Evolutionary conservation across 2,113 vertebrate genomes (phyloP).

Genomic region (Bos javanicus): DNA sequence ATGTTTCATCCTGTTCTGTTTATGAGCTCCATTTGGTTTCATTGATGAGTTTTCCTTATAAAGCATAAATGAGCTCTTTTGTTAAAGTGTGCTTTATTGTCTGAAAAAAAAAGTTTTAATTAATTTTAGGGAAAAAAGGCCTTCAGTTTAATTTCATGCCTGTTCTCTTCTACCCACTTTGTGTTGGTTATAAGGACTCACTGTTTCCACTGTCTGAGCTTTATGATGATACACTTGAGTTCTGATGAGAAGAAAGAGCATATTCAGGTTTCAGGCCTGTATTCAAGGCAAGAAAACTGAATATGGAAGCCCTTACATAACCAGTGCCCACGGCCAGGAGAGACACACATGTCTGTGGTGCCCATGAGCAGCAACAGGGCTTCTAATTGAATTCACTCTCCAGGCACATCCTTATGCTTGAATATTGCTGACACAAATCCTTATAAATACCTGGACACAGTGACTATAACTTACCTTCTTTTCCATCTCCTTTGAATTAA

Average conservation of each 20-base stretch:
- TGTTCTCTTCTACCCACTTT: background rate
- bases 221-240: background rate
- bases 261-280: background rate
- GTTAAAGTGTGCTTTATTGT: background rate
- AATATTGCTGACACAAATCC: background rate
- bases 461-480: constrained; percentile 42
- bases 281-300: background rate
- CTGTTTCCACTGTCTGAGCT: background rate
- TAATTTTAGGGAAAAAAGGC: background rate
- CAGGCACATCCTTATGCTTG: background rate
- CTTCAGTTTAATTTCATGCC: background rate
- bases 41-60: background rate
- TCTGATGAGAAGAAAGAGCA: background rate
- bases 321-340: background rate
- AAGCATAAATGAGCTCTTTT: background rate
- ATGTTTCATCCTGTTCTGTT: background rate
- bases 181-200: background rate
- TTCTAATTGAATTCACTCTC: background rate
- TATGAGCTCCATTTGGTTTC: background rate
- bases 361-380: background rate
- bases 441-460: background rate
- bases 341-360: background rate
- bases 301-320: background rate
- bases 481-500: constrained; percentile 31
- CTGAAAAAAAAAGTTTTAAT: background rate